Evolutionary conservation across 2,797 vertebrate genomes (phyloP), one percentile per base, ranked within the genome.

Genomic region (Falco biarmicus): DNA sequence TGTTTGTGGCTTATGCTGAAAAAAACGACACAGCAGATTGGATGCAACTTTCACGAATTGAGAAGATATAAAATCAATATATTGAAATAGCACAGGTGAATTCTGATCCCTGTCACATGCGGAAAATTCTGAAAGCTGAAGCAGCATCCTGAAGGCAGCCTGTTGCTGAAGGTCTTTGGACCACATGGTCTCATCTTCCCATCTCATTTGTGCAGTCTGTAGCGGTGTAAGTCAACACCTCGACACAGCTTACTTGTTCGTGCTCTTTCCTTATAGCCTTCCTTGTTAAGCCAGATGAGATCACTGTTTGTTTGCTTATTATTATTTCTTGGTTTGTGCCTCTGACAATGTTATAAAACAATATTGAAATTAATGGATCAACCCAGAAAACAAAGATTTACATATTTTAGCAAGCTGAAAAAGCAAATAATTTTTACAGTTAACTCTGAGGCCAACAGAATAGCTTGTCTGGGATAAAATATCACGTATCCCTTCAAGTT

Each of bases 1-100:
- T 85, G 56, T 8, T 29, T 11, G 3, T 17, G 37, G 37, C 41
- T 68, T 34, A 13, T 5, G 1, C 19, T 39, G 83, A 14, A 32
- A 32, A 12, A 81, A 75, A 56, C 2, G 0, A 34, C 24, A 3
- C 50, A 21, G 79, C 39, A 69, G 20, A 47, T 61, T 48, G 5
- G 3, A 37, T 65, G 41, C 51, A 53, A 31, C 5, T 63, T 73
- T 45, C 39, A 10, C 31, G 29, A 51, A 17, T 9, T 17, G 25
- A 45, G 53, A 53, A 70, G 25, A 28, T 48, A 19, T 69, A 32
- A 50, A 93, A 63, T 73, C 15, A 31, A 34, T 45, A 9, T 12
- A 37, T 19, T 48, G 79, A 66, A 69, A 63, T 32, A 50, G 7
- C 13, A 9, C 0, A 0, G 54, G 20, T 0, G 0, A 63, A 13